A percentile compares a stretch with the other conserved stretches of the same genome.
Evolutionary conservation across 2,888 invertebrate genomes (phyloP).

Genomic region (Orgyia antiqua): DNA sequence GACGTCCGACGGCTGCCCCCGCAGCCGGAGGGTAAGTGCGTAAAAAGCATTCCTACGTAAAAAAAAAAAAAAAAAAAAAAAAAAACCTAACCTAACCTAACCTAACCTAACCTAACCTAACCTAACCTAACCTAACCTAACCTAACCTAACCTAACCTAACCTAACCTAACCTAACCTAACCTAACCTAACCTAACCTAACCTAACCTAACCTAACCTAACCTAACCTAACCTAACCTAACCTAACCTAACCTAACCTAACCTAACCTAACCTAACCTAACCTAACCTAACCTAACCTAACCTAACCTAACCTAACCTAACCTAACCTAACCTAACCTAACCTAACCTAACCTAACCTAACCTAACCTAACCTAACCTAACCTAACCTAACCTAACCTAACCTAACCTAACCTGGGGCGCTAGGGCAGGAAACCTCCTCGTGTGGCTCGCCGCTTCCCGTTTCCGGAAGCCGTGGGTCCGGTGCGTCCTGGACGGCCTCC

Average conservation of each 20-base stretch:
- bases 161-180: constrained; percentile 11
- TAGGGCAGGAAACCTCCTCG: too few relatives aligned
- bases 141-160: constrained; percentile 19
- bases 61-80: too few relatives aligned
- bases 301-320: constrained; percentile 15
- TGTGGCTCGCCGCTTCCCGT: too few relatives aligned
- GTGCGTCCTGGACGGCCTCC: too few relatives aligned
- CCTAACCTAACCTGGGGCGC: too few relatives aligned
- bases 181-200: constrained; percentile 16
- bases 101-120: constrained; percentile 2
- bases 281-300: constrained; percentile 8
- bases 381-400: constrained; percentile 4
- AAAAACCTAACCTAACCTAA: constrained; percentile 4
- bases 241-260: constrained; percentile 3
- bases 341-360: constrained; percentile 5
- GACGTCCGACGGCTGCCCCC: too few relatives aligned
- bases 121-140: constrained; percentile 16
- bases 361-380: constrained; percentile 6
- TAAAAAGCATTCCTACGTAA: too few relatives aligned
- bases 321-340: constrained; percentile 7
- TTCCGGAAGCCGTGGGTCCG: too few relatives aligned
- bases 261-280: constrained; percentile 3
- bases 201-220: constrained; percentile 6
- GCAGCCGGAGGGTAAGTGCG: too few relatives aligned
- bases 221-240: constrained; percentile 7